Evolutionary conservation across 2,113 vertebrate species (phyloP).

Genomic region (Nettapus auritus): DNA sequence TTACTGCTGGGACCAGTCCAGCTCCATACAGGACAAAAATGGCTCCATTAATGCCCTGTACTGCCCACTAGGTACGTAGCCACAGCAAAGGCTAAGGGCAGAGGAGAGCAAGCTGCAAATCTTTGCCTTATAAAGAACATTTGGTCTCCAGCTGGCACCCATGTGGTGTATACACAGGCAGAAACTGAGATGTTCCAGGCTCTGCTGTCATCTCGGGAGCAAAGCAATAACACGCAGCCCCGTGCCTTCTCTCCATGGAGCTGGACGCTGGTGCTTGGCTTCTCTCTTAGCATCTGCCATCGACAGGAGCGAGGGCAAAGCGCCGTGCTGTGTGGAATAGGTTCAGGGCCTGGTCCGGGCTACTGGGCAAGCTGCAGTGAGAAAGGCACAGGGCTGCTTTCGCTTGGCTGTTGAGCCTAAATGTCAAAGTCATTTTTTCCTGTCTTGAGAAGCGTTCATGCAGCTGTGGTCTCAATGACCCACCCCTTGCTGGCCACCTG

Average conservation of each 20-base stretch:
- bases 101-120: neutral
- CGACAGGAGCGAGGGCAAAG: rapidly evolving
- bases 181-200: slow-evolving; percentile 43
- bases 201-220: neutral
- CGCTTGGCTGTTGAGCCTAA: rapidly evolving
- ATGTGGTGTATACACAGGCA: neutral
- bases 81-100: neutral
- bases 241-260: rapidly evolving
- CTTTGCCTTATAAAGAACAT: slow-evolving; percentile 19
- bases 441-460: neutral
- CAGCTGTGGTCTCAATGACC: neutral
- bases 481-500: neutral
- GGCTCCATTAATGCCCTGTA: neutral
- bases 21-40: neutral
- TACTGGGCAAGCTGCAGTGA: neutral
- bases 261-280: rapidly evolving
- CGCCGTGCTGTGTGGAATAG: rapidly evolving
- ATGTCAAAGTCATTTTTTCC: neutral
- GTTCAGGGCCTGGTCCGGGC: neutral
- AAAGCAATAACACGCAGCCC: neutral
- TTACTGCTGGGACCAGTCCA: neutral
- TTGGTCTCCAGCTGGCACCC: neutral
- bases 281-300: rapidly evolving
- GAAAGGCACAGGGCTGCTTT: neutral
- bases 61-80: neutral